Evolutionary conservation across 2,113 vertebrate genomes (phyloP), one percentile per base, ranked within the genome.

Genomic region (Peucedramus taeniatus): DNA sequence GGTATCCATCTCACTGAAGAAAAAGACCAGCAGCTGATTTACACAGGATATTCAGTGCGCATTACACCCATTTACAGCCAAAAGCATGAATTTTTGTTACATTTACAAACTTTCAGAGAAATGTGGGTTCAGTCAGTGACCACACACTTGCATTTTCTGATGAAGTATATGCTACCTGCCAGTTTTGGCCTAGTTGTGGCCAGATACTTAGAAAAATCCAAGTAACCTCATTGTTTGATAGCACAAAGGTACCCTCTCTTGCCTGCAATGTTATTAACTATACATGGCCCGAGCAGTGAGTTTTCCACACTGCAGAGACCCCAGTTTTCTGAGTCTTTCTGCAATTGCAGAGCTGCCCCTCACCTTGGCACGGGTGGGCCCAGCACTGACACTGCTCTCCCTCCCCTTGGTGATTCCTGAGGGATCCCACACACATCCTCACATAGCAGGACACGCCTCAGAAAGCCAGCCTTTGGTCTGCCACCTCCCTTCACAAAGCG

Each of bases 351-450:
- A 37, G 14, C 26, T 59, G 59, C 27, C 31, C 2, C 24, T 61
- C 0, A 0, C 31, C 37, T 28, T 14, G 8, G 20, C 42, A 7
- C 0, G 3, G n/a, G 17, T 4, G 0, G 0, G n/a, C 20, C 56
- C 3, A 1, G 54, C 39, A 54, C 15, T 1, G 1, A 26, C 66
- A 14, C 23, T 8, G 10, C 13, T 21, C 28, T 75, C 33, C 8
- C 54, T 54, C 6, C 7, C 5, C 54, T 4, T 16, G 12, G 39
- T 13, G 20, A 13, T 8, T 27, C 42, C 22, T 10, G n/a, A 64
- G 53, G 16, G 3, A 37, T 30, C 21, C 54, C 49, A 28, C 39
- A 47, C 47, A 20, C n/a, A 20, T 22, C 45, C 45, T 35, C 31
- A 30, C 4, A 1, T 40, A 28, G 3, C 3, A 1, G 61, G 65